Conservation (phyloP, 2,113 vertebrate species). For the Nestor notabilis region DNA sequence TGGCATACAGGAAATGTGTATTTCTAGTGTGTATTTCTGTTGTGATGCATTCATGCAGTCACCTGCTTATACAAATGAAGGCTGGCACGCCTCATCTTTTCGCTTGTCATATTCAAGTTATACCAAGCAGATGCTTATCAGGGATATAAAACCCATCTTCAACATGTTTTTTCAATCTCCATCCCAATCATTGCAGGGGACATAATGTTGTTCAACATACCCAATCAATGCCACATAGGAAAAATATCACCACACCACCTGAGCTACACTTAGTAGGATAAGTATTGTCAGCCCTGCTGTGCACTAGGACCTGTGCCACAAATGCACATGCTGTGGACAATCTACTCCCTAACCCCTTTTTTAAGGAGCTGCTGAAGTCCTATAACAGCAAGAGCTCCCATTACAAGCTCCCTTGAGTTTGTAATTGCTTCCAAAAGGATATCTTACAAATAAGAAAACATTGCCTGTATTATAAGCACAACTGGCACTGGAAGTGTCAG, state of each 20-base stretch:
- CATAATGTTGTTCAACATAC: neutral
- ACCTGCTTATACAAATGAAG: neutral
- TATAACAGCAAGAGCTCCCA: neutral
- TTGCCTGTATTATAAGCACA: neutral
- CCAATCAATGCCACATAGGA: neutral
- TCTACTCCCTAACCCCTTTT: neutral
- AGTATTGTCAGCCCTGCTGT: neutral
- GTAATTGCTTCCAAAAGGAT: neutral
- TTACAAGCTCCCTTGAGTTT: neutral
- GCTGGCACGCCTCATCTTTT: neutral
- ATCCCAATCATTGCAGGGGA: neutral
- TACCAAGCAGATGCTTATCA: neutral
- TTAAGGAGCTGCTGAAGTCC: neutral
- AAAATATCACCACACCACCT: neutral
- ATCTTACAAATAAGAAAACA: neutral
- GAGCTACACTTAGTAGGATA: neutral
- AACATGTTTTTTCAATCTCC: neutral
- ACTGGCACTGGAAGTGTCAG: neutral
- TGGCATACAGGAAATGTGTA: accelerated
- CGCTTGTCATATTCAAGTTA: neutral
- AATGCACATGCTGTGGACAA: neutral
- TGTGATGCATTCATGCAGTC: accelerated
- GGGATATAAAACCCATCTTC: neutral
- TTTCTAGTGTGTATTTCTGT: neutral
- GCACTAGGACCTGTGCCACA: neutral